A percentile compares a stretch with the other conserved stretches of the same genome.
These are phyloP conservation scores for Parazoanthus atlanticus DNA, from an alignment of 92 coral and sea anemone species.

Conservation along the genomic window DNA sequence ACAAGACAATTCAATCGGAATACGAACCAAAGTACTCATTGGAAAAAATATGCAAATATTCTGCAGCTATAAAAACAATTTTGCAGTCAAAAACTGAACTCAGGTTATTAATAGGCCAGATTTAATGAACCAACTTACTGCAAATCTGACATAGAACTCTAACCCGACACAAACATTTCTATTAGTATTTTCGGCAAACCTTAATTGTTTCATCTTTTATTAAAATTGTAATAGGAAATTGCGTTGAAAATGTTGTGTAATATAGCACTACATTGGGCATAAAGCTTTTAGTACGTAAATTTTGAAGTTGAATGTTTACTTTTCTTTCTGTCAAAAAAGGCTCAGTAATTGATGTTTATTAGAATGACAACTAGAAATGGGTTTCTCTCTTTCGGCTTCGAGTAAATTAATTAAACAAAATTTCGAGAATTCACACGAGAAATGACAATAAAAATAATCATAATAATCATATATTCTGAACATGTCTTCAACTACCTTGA, in stretches of 20 bases:
- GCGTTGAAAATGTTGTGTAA: background rate
- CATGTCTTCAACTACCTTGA: background rate
- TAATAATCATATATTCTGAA: background rate
- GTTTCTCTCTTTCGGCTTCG: conserved; percentile 9
- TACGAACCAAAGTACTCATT: background rate
- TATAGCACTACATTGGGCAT: background rate
- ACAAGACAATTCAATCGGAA: background rate
- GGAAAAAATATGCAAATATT: background rate
- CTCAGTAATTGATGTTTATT: conserved; percentile 19
- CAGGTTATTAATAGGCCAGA: background rate
- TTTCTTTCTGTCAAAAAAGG: background rate
- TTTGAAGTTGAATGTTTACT: background rate
- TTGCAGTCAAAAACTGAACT: background rate
- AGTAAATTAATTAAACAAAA: conserved; percentile 37
- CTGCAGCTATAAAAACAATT: background rate
- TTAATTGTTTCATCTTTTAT: conserved; percentile 8
- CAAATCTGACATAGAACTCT: background rate
- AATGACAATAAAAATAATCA: background rate
- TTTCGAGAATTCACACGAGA: conserved; percentile 11
- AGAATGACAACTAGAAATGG: conserved; percentile 26
- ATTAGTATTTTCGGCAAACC: background rate
- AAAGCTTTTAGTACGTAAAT: background rate
- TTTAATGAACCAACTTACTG: conserved; percentile 4
- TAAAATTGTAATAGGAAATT: background rate
- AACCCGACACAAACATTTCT: background rate